A percentile compares a stretch with the other conserved stretches of the same genome.
Evolutionary conservation across 1,140 invertebrate species (phyloP).

Genomic region (Phortica variegata): DNA sequence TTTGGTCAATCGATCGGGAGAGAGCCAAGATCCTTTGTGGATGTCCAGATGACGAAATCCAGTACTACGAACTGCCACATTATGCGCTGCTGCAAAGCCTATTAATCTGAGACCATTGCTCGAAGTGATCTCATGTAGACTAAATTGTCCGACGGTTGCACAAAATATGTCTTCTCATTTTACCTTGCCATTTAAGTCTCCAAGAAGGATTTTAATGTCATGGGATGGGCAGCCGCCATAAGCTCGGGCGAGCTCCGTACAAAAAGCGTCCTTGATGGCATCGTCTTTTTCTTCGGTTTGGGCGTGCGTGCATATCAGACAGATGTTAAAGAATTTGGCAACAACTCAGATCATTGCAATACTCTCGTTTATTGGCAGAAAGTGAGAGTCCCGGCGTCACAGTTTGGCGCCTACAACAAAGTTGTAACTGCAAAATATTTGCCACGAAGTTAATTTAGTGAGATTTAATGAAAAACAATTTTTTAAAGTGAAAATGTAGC

Average conservation of each 20-base stretch:
- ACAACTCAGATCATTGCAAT: not conserved
- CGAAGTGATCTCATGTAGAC: slow-evolving; percentile 1
- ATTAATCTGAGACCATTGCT: not conserved
- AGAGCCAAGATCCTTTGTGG: not conserved
- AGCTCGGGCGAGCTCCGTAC: not conserved
- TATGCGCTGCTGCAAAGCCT: not conserved
- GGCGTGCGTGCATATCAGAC: slow-evolving; percentile 1
- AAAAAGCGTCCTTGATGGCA: not conserved
- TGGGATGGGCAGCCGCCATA: not conserved
- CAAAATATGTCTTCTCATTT: not conserved
- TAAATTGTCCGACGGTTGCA: slow-evolving; percentile 1
- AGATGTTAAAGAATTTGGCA: not conserved
- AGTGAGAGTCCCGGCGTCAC: not conserved
- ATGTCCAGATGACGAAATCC: not conserved
- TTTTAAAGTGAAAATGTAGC: too few species aligned
- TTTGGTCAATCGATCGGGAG: not conserved
- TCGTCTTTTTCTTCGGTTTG: slow-evolving; percentile 5
- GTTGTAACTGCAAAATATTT: too few species aligned
- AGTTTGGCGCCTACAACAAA: not conserved
- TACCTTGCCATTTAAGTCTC: not conserved
- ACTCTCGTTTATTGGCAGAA: not conserved
- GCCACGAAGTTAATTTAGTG: too few species aligned
- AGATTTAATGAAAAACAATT: too few species aligned
- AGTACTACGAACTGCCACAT: not conserved
- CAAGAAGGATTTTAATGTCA: slow-evolving; percentile 3